Evolutionary conservation across 2,113 vertebrate species (phyloP).

Genomic region (Notarius quadriscutis): DNA sequence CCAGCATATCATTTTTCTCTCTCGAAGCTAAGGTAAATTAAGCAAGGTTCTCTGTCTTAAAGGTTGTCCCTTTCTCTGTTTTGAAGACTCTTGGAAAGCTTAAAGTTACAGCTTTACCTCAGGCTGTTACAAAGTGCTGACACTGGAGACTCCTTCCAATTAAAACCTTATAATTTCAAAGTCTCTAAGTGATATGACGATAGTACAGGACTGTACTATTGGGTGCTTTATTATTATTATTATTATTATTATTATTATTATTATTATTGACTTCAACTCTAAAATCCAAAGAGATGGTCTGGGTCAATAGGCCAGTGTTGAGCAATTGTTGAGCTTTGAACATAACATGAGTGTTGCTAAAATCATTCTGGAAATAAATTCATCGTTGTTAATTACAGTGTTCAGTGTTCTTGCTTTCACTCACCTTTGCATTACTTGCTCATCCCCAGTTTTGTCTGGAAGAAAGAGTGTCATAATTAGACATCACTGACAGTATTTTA

Average conservation of each 20-base stretch:
- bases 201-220: neutral
- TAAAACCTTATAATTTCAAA: neutral
- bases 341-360: neutral
- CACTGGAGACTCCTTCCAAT: neutral
- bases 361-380: neutral
- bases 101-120: neutral
- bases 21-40: no score
- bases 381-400: neutral
- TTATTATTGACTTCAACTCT: no score
- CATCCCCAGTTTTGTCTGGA: neutral
- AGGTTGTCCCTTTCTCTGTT: no score
- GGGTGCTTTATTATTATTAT: neutral
- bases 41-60: no score
- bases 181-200: neutral
- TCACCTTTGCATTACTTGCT: constrained; percentile 1
- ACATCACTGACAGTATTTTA: neutral
- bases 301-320: neutral
- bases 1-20: no score
- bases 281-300: no score
- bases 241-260: neutral
- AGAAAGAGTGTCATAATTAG: neutral
- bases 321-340: neutral
- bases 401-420: neutral
- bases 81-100: no score
- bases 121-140: neutral